Evolutionary conservation across 1,140 invertebrate species (phyloP).

Genomic region (Zeugodacus cucurbitae): DNA sequence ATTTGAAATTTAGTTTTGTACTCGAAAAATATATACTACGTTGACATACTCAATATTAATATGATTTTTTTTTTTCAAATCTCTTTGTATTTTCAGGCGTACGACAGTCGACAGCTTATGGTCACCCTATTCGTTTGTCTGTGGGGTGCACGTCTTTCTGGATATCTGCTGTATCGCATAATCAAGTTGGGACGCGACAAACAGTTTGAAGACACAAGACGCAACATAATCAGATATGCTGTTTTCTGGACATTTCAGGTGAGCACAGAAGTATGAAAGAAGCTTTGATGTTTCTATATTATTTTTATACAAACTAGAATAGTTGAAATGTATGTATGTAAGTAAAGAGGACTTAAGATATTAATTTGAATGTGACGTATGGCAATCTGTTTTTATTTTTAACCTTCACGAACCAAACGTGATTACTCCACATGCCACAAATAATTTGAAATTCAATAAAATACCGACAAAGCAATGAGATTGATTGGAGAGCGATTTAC

Average conservation of each 20-base stretch:
- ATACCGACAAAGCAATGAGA: neutral
- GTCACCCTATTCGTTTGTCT: conserved; percentile 86
- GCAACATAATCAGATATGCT: conserved; percentile 86
- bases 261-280: conserved; percentile 47
- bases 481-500: neutral
- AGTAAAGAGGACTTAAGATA: neutral
- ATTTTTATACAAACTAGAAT: conserved; percentile 3
- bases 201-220: conserved; percentile 87
- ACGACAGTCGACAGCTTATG: conserved; percentile 87
- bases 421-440: neutral
- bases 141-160: conserved; percentile 86
- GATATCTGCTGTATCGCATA: conserved; percentile 88
- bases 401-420: neutral
- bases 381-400: neutral
- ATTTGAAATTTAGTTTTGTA: too few species aligned
- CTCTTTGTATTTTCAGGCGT: conserved; percentile 71
- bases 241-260: conserved; percentile 94
- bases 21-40: too few species aligned
- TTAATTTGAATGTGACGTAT: too few species aligned
- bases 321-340: neutral
- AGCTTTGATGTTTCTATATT: neutral
- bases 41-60: too few species aligned
- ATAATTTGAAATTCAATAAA: neutral
- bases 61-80: too few species aligned
- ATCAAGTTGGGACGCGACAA: conserved; percentile 90